Conservation (phyloP, 2,113 vertebrate genomes). For the Cyanistes caeruleus region DNA sequence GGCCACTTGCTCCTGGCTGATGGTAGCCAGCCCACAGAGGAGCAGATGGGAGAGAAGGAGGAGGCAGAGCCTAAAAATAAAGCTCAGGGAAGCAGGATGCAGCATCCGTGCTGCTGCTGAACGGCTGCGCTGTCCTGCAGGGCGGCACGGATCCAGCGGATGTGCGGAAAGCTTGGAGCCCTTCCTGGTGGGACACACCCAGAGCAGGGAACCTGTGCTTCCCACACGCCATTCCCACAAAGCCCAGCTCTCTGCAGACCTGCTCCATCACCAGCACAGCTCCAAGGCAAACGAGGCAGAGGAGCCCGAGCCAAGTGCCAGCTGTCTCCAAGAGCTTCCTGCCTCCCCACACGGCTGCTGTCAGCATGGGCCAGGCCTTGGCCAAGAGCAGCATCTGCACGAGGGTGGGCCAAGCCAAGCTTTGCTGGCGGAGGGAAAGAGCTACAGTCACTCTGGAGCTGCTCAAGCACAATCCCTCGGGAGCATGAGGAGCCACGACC, state of each 20-base stretch:
- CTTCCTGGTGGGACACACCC: neutral
- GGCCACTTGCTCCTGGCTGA: neutral
- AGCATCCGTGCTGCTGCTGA: neutral
- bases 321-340: neutral
- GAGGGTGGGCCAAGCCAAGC: neutral
- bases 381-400: conserved; percentile 9
- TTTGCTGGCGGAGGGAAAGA: neutral
- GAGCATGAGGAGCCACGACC: accelerated
- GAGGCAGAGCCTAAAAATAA: conserved; percentile 35
- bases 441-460: neutral
- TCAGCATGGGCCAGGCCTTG: neutral
- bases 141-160: neutral
- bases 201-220: accelerated
- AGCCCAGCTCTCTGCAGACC: neutral
- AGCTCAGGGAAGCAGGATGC: neutral
- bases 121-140: neutral
- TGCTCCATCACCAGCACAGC: neutral
- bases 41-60: conserved; percentile 31
- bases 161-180: neutral
- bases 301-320: neutral
- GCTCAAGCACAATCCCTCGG: neutral
- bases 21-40: neutral
- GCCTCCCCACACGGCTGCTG: neutral
- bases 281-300: neutral
- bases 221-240: neutral